phyloP scores from a whole-genome alignment of 2,113 vertebrate species.

The Sorex fumeus region DNA sequence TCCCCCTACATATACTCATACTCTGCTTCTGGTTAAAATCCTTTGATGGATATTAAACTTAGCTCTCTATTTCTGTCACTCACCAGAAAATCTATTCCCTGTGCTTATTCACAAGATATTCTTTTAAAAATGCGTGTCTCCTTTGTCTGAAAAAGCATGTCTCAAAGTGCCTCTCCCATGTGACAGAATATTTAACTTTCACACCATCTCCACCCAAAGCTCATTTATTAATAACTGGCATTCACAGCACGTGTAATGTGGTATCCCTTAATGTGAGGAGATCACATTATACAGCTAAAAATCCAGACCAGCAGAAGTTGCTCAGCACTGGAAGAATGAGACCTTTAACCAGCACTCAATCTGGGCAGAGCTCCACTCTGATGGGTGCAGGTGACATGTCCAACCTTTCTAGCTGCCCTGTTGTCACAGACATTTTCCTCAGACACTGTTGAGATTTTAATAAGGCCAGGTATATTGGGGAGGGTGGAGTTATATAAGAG shows the following conservation, averaged over 20 bases:
- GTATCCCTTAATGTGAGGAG: slow-evolving; percentile 53
- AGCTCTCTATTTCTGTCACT: slow-evolving; percentile 75
- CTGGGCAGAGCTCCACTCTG: neutral
- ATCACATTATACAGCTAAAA: slow-evolving; percentile 59
- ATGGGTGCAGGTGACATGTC: neutral
- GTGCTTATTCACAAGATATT: slow-evolving; percentile 70
- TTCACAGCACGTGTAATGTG: slow-evolving; percentile 50
- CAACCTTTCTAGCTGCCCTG: slow-evolving; percentile 7
- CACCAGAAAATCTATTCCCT: slow-evolving; percentile 75
- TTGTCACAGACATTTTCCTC: neutral
- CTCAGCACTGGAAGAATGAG: slow-evolving; percentile 12
- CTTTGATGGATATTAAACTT: slow-evolving; percentile 72
- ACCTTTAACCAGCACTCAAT: neutral
- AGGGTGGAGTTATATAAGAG: slow-evolving; percentile 3
- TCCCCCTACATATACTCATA: neutral
- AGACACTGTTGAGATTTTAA: slow-evolving; percentile 51
- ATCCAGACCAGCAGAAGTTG: slow-evolving; percentile 36
- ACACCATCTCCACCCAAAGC: slow-evolving; percentile 66
- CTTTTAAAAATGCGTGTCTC: slow-evolving; percentile 60
- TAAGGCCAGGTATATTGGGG: neutral
- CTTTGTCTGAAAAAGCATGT: slow-evolving; percentile 73
- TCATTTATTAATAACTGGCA: slow-evolving; percentile 80
- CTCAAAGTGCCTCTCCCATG: slow-evolving; percentile 74
- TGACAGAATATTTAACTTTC: slow-evolving; percentile 78
- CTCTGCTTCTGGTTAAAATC: slow-evolving; percentile 65